phyloP scores from a whole-genome alignment of 30 jellyfish, hydroid and myxozoan genomes.

The Chironex yamaguchii region DNA sequence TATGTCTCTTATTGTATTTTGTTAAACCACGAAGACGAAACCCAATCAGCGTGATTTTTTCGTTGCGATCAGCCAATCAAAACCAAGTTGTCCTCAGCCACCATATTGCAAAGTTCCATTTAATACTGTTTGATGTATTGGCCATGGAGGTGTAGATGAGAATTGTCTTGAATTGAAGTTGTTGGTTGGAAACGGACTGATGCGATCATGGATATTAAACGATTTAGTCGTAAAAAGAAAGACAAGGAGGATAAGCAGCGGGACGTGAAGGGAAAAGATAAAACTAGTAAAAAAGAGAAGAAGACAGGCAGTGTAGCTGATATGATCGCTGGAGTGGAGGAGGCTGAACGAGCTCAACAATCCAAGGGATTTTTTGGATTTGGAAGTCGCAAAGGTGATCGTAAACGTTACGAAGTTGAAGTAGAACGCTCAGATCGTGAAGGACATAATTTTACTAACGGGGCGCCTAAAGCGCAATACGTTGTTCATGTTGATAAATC shows the following conservation, averaged over 20 bases:
- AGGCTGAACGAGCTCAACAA: background rate
- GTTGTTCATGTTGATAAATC: background rate
- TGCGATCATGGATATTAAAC: background rate
- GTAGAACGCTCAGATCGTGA: background rate
- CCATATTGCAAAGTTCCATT: no score
- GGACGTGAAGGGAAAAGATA: slow-evolving; percentile 45
- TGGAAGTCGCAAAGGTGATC: background rate
- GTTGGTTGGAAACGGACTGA: background rate
- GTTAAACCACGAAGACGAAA: no score
- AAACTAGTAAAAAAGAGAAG: slow-evolving; percentile 61
- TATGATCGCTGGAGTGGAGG: slow-evolving; percentile 71
- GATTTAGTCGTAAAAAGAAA: background rate
- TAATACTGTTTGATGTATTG: no score
- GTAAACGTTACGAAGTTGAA: background rate
- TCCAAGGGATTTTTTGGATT: background rate
- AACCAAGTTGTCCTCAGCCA: no score
- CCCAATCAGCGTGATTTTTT: no score
- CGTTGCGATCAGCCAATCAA: no score
- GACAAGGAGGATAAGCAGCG: slow-evolving; percentile 70
- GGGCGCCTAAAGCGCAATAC: background rate
- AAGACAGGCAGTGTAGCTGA: slow-evolving; percentile 58
- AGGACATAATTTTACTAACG: background rate
- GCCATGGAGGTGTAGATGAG: no score
- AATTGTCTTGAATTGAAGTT: no score
- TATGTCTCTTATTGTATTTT: no score